These are phyloP conservation scores for Pseudomyrmex pallidus DNA, from an alignment of 1,140 invertebrate species.

Conservation along the genomic window DNA sequence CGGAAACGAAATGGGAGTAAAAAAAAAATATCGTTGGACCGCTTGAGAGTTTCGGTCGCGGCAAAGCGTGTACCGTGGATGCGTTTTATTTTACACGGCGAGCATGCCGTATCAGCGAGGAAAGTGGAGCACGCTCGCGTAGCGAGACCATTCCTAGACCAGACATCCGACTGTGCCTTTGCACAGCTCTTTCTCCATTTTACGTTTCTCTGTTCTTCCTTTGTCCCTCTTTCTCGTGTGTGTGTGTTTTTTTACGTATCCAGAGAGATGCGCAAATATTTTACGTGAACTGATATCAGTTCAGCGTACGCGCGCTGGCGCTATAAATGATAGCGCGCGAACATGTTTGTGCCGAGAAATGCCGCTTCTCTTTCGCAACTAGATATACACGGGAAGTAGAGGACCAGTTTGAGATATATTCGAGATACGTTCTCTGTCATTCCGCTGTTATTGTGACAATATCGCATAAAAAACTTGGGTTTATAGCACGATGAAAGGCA, in stretches of 20 bases:
- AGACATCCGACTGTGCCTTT: constrained; percentile 62
- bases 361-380: constrained; percentile 52
- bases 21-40: constrained; percentile 56
- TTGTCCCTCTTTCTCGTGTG: constrained; percentile 8
- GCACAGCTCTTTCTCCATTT: constrained; percentile 3
- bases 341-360: constrained; percentile 61
- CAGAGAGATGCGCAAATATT: constrained; percentile 64
- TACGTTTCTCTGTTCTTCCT: constrained; percentile 2
- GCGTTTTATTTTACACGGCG: constrained; percentile 69
- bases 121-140: constrained; percentile 62
- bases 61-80: constrained; percentile 34
- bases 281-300: constrained; percentile 63
- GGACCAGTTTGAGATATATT: constrained; percentile 45
- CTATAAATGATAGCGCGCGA: constrained; percentile 67
- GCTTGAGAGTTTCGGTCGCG: constrained; percentile 56
- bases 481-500: neutral
- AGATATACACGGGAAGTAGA: constrained; percentile 56
- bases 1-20: constrained; percentile 50
- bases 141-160: constrained; percentile 45
- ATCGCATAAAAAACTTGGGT: neutral
- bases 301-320: constrained; percentile 10
- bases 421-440: constrained; percentile 20
- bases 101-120: constrained; percentile 71
- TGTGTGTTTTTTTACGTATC: constrained; percentile 23
- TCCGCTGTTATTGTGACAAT: neutral